These are phyloP conservation scores for Sula dactylatra DNA, from an alignment of 2,113 vertebrate genomes.

Conservation along the genomic window DNA sequence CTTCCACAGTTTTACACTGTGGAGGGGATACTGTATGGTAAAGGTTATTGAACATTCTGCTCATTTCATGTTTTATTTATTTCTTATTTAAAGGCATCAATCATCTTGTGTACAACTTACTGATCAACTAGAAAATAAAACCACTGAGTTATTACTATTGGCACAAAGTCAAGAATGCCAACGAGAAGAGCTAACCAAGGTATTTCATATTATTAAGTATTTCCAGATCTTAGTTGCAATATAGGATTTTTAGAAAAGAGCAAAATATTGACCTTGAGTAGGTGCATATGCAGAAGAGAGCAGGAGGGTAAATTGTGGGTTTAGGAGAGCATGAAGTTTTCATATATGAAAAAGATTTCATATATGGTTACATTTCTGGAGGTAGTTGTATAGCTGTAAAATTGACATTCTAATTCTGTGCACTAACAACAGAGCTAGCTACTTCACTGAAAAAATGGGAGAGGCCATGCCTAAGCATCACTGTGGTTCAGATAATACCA, in stretches of 20 bases:
- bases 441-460: not conserved
- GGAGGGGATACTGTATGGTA: not conserved
- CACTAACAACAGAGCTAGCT: not conserved
- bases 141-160: constrained; percentile 19
- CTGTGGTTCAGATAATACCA: not conserved
- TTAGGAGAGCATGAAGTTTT: not conserved
- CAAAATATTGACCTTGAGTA: not conserved
- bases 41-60: not conserved
- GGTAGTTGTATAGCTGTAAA: not conserved
- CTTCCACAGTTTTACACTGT: not conserved
- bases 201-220: constrained; percentile 22
- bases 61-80: constrained; percentile 13
- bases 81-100: constrained; percentile 61
- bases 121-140: constrained; percentile 65
- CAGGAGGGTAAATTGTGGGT: not conserved
- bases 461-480: not conserved
- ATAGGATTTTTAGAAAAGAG: not conserved
- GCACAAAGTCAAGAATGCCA: constrained; percentile 36
- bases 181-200: constrained; percentile 61
- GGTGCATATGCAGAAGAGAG: not conserved
- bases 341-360: not conserved
- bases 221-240: not conserved
- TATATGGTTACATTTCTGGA: not conserved
- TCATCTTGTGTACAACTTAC: constrained; percentile 25
- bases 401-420: not conserved